Evolutionary conservation across 2,888 invertebrate species (phyloP).

Genomic region (Teleogryllus oceanicus): DNA sequence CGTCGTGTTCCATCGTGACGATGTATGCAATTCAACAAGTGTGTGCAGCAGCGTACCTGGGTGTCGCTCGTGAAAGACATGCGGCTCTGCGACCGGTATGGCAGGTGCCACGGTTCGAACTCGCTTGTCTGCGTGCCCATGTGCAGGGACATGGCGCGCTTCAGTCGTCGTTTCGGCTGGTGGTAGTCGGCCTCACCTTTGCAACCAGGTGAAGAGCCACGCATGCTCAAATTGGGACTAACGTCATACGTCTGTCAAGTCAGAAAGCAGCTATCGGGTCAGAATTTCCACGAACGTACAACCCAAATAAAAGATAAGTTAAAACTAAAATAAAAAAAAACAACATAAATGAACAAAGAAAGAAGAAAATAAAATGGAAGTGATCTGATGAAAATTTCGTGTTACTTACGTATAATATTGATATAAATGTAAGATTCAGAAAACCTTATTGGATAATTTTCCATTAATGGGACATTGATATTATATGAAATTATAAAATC

Average conservation of each 20-base stretch:
- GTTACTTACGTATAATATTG: background rate
- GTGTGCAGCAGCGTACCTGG: slow-evolving; percentile 49
- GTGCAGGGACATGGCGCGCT: slow-evolving; percentile 45
- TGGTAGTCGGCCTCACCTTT: slow-evolving; percentile 27
- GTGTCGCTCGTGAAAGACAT: slow-evolving; percentile 66
- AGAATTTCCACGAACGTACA: background rate
- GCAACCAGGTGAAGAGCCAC: slow-evolving; percentile 36
- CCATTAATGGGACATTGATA: background rate
- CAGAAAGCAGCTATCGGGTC: slow-evolving; percentile 27
- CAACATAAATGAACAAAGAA: no score
- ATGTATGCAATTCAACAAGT: background rate
- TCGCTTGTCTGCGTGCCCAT: slow-evolving; percentile 38
- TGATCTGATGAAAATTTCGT: no score
- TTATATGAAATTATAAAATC: background rate
- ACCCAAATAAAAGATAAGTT: background rate
- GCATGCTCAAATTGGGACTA: slow-evolving; percentile 28
- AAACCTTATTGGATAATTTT: background rate
- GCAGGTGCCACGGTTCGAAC: slow-evolving; percentile 42
- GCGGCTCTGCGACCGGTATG: slow-evolving; percentile 58
- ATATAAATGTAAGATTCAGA: background rate
- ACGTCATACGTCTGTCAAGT: slow-evolving; percentile 41
- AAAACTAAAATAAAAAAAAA: no score
- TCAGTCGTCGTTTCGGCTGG: slow-evolving; percentile 40
- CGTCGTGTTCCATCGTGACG: no score
- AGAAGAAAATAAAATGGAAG: no score